These are phyloP conservation scores for Myopa testacea DNA, from an alignment of 2,888 invertebrate genomes.

Conservation along the genomic window DNA sequence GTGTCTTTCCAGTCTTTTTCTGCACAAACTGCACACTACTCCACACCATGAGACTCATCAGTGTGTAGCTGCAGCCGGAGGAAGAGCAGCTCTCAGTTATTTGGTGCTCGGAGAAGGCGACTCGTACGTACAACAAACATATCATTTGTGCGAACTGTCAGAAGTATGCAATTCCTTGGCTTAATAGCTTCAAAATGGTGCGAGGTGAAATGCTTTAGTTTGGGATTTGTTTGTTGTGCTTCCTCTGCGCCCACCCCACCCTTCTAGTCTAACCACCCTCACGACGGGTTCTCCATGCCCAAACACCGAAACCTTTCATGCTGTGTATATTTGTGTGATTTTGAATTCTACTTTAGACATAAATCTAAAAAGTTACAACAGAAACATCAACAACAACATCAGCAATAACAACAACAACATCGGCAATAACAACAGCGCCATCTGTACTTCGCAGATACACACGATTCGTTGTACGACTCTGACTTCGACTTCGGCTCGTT, in stretches of 20 bases:
- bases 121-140: conserved; percentile 1
- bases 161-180: conserved; percentile 41
- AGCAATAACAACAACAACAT: conserved; percentile 38
- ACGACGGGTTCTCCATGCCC: not conserved
- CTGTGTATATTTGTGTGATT: conserved; percentile 40
- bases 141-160: conserved; percentile 41
- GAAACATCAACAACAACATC: conserved; percentile 8
- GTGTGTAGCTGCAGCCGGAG: no score
- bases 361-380: conserved; percentile 44
- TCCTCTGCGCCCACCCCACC: not conserved
- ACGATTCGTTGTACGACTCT: conserved; percentile 12
- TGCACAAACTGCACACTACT: not conserved
- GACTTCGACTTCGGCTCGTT: not conserved
- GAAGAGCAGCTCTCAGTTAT: not conserved
- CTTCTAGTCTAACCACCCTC: not conserved
- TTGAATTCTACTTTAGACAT: conserved; percentile 44
- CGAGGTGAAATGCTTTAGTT: conserved; percentile 36
- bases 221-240: conserved; percentile 10
- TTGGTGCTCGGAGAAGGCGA: conserved; percentile 1
- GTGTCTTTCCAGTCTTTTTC: not conserved
- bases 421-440: conserved; percentile 35
- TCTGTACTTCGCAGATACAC: conserved; percentile 42
- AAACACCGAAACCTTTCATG: not conserved
- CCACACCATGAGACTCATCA: not conserved
- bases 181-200: conserved; percentile 41